phyloP scores from a whole-genome alignment of 2,888 invertebrate genomes.

The Lacanobia wlatinum region DNA sequence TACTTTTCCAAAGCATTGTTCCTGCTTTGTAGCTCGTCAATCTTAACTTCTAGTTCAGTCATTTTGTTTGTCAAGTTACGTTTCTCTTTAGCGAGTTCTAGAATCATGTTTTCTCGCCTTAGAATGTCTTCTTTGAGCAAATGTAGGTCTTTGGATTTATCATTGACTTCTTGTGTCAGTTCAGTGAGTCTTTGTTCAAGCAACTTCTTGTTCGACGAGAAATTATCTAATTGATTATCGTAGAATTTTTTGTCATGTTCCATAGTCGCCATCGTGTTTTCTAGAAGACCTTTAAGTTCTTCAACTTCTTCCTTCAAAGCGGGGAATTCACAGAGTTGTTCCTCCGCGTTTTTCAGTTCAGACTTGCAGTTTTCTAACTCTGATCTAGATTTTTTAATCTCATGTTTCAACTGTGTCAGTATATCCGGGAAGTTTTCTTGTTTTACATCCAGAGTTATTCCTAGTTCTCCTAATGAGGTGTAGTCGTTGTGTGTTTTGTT shows the following conservation, averaged over 20 bases:
- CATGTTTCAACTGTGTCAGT: conserved; percentile 85
- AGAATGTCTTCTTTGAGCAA: conserved; percentile 90
- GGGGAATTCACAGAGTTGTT: conserved; percentile 89
- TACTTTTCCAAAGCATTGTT: conserved; percentile 81
- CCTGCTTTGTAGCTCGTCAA: conserved; percentile 86
- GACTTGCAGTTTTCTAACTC: conserved; percentile 90
- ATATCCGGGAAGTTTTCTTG: conserved; percentile 87
- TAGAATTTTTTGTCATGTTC: conserved; percentile 90
- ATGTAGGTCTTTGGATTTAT: conserved; percentile 89
- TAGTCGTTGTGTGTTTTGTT: conserved; percentile 84
- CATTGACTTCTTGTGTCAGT: conserved; percentile 89
- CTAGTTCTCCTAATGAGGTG: conserved; percentile 89
- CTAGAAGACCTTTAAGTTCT: conserved; percentile 85
- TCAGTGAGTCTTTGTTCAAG: conserved; percentile 91
- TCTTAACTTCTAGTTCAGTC: conserved; percentile 88
- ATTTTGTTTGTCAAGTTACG: conserved; percentile 87
- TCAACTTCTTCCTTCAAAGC: conserved; percentile 87
- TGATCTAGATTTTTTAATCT: conserved; percentile 90
- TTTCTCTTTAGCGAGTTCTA: conserved; percentile 91
- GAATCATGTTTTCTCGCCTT: conserved; percentile 90
- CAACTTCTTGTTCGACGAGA: conserved; percentile 88
- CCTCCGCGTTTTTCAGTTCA: conserved; percentile 89
- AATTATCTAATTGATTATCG: conserved; percentile 89
- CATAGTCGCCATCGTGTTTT: conserved; percentile 88
- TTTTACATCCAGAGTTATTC: conserved; percentile 86